Percentiles rank a stretch among this genome's conserved stretches.
phyloP scores from a whole-genome alignment of 2,113 vertebrate genomes.

The Formicarius rufipectus region DNA sequence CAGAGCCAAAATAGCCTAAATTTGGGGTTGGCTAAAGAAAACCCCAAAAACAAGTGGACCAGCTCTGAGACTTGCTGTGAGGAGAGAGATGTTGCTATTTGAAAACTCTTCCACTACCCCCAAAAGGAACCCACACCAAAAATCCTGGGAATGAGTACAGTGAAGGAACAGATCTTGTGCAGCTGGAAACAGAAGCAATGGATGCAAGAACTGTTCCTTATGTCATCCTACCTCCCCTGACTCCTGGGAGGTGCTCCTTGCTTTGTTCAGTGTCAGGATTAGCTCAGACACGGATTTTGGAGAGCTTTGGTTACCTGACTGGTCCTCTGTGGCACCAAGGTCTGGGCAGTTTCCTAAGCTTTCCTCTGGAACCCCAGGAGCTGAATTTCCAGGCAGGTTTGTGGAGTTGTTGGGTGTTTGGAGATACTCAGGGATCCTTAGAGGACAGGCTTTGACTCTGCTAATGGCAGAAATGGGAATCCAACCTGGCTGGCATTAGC shows the following conservation, averaged over 20 bases:
- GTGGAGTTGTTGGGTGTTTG: not conserved
- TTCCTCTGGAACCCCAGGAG: not conserved
- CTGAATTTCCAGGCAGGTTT: not conserved
- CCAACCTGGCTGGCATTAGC: not conserved
- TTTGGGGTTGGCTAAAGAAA: not conserved
- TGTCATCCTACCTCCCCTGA: not conserved
- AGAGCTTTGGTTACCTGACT: not conserved
- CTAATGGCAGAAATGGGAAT: not conserved
- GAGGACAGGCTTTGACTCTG: not conserved
- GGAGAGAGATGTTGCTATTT: not conserved
- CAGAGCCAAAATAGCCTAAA: not conserved
- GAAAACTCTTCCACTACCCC: not conserved
- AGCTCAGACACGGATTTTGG: not conserved
- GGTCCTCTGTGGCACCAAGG: not conserved
- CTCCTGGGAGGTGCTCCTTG: not conserved
- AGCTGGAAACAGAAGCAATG: not conserved
- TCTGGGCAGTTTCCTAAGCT: not conserved
- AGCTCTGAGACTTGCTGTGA: not conserved
- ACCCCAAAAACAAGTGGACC: fast-evolving
- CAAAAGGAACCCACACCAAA: not conserved
- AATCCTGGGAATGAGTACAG: not conserved
- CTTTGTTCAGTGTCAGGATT: not conserved
- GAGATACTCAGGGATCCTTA: not conserved
- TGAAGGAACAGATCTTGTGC: not conserved
- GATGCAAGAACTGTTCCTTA: not conserved